Percentiles rank a stretch among this genome's conserved stretches.
These are phyloP conservation scores for Trisateles emortualis DNA, from an alignment of 2,888 invertebrate species.

Conservation along the genomic window DNA sequence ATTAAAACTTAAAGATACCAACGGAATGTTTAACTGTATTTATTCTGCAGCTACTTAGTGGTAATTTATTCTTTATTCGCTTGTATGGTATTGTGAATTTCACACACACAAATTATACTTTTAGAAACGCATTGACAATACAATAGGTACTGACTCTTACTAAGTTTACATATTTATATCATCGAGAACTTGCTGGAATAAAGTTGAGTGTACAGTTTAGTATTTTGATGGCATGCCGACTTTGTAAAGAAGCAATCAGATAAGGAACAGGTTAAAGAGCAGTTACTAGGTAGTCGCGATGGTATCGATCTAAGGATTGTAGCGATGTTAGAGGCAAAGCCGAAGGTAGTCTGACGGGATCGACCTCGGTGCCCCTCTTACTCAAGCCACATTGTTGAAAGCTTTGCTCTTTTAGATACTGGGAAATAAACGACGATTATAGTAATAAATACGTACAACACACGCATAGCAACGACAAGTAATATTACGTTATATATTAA, in stretches of 20 bases:
- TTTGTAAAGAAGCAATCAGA: conserved; percentile 48
- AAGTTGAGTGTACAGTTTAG: conserved; percentile 6
- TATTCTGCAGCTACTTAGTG: conserved; percentile 31
- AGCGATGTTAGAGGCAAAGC: conserved; percentile 20
- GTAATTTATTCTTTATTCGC: conserved; percentile 14
- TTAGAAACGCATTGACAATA: not conserved
- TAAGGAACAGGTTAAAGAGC: conserved; percentile 47
- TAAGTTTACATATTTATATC: too few species aligned
- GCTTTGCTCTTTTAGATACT: not conserved
- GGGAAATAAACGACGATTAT: not conserved
- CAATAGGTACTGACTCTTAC: too few species aligned
- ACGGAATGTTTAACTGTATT: conserved; percentile 43
- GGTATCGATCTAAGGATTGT: conserved; percentile 49
- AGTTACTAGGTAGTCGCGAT: conserved; percentile 45
- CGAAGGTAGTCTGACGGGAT: conserved; percentile 29
- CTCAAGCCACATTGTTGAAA: conserved; percentile 10
- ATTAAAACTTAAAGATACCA: conserved; percentile 45
- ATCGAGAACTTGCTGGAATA: conserved; percentile 13
- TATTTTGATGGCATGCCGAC: conserved; percentile 22
- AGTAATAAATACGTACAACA: not conserved
- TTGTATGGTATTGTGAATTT: not conserved
- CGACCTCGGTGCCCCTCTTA: conserved; percentile 21
- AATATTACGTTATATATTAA: too few species aligned
- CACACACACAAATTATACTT: not conserved
- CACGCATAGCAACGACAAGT: not conserved